Conservation (phyloP, 2,113 vertebrate species). For the Lophochroa leadbeateri region DNA sequence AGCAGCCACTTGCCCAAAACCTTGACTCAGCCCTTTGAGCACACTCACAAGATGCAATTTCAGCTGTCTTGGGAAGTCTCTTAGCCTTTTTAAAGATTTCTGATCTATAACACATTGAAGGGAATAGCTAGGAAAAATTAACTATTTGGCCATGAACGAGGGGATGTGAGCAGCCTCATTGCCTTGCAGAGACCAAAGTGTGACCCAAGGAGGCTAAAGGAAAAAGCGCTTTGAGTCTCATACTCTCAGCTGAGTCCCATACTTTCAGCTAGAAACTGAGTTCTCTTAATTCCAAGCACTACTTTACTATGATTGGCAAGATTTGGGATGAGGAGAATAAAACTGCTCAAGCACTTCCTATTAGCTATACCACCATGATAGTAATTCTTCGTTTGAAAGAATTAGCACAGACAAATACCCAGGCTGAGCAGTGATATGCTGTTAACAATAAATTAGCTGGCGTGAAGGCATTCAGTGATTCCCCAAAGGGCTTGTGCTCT, state of each 20-base stretch:
- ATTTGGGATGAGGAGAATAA: background rate
- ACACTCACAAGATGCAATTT: background rate
- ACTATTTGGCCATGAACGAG: background rate
- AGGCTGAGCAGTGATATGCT: background rate
- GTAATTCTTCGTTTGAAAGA: background rate
- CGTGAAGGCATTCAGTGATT: background rate
- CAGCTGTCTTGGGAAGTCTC: background rate
- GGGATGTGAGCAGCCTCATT: background rate
- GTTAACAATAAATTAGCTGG: background rate
- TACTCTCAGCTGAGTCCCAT: background rate
- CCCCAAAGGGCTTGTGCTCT: background rate
- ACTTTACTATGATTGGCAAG: background rate
- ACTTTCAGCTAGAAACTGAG: background rate
- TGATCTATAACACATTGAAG: background rate
- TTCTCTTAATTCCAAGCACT: background rate
- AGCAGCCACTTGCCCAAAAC: background rate
- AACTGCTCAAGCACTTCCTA: background rate
- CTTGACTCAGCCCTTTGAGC: background rate
- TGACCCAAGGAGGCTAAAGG: background rate
- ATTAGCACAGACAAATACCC: background rate
- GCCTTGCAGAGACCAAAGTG: background rate
- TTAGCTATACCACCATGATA: background rate
- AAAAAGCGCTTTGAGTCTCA: background rate
- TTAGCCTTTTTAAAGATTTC: background rate
- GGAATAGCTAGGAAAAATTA: background rate